phyloP scores from a whole-genome alignment of 2,888 invertebrate genomes.

The Philopedon plagiatum region DNA sequence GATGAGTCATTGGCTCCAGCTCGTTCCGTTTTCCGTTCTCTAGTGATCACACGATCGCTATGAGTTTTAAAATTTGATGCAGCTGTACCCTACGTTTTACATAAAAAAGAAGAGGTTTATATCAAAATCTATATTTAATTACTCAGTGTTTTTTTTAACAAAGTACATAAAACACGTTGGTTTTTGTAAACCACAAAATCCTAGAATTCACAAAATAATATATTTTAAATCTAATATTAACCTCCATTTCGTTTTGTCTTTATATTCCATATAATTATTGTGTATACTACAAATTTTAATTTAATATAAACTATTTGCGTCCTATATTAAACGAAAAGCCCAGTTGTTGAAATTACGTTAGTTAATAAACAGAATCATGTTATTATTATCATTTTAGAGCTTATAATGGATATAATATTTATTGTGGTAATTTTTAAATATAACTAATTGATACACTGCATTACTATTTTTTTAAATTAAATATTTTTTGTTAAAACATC shows the following conservation, averaged over 20 bases:
- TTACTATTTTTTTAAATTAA: too few relatives aligned
- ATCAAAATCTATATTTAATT: too few relatives aligned
- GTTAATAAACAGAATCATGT: background rate
- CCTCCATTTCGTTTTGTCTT: background rate
- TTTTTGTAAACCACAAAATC: background rate
- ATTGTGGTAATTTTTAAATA: background rate
- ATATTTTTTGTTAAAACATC: too few relatives aligned
- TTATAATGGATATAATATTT: background rate
- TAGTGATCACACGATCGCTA: too few relatives aligned
- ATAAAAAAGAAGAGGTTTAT: too few relatives aligned
- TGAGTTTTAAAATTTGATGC: too few relatives aligned
- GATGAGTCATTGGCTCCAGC: too few relatives aligned
- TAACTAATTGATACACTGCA: too few relatives aligned
- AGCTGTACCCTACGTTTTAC: too few relatives aligned
- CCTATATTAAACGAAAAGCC: background rate
- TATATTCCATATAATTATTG: constrained; percentile 2
- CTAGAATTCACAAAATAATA: background rate
- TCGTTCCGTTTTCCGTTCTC: too few relatives aligned
- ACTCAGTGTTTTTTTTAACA: background rate
- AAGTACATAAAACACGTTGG: background rate
- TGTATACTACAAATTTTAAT: background rate
- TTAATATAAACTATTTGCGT: background rate
- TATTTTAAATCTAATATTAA: background rate
- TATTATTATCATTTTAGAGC: background rate
- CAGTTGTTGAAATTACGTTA: background rate